A percentile compares a stretch with the other conserved stretches of the same genome.
These are phyloP conservation scores for Hippolais icterina DNA, from an alignment of 2,113 vertebrate species.

Conservation along the genomic window DNA sequence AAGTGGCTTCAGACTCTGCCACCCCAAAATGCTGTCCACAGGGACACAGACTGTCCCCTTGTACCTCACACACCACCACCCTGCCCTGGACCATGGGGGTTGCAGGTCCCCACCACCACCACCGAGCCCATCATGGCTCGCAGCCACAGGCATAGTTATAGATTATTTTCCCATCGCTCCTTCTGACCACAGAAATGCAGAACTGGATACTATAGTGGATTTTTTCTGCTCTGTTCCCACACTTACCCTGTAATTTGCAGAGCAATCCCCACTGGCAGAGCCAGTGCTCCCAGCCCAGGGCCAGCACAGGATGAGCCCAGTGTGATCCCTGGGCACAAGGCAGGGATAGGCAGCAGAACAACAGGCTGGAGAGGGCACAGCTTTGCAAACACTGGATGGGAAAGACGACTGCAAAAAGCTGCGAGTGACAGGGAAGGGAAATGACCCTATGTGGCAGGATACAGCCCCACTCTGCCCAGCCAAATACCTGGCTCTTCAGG, in stretches of 20 bases:
- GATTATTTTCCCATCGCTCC: neutral
- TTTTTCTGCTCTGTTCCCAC: neutral
- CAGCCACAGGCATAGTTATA: neutral
- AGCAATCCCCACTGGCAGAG: neutral
- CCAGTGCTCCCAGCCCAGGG: neutral
- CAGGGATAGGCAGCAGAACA: neutral
- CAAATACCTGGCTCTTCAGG: neutral
- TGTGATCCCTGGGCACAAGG: neutral
- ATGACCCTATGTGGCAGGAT: neutral
- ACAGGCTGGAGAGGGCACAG: neutral
- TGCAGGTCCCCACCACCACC: neutral
- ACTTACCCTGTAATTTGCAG: neutral
- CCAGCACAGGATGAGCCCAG: neutral
- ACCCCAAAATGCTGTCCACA: neutral
- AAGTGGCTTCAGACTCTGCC: neutral
- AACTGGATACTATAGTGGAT: neutral
- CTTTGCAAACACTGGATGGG: neutral
- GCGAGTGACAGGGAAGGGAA: neutral
- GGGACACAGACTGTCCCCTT: neutral
- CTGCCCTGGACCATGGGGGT: neutral
- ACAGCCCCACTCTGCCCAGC: neutral
- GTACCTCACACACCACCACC: rapidly evolving
- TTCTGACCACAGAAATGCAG: slow-evolving; percentile 14
- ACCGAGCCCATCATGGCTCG: neutral
- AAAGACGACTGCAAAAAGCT: neutral